Conservation (phyloP, 30 jellyfish, hydroid and myxozoan species). For the Turritopsis dohrnii region DNA sequence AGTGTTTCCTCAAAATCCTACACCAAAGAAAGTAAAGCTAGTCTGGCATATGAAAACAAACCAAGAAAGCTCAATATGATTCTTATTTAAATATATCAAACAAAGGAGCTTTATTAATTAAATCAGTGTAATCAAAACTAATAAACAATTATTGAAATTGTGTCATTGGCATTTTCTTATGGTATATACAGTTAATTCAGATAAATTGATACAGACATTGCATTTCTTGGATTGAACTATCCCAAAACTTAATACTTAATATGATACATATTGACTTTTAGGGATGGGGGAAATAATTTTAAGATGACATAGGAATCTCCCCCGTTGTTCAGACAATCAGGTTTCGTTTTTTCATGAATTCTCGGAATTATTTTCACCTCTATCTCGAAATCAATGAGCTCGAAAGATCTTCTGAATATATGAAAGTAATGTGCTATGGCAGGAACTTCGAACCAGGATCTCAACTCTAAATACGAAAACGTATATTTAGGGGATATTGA, state of each 20-base stretch:
- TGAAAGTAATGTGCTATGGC: constrained; percentile 93
- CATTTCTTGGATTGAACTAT: no score
- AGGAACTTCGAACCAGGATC: constrained; percentile 95
- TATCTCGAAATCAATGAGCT: constrained; percentile 86
- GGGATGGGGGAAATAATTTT: not conserved
- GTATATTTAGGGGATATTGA: not conserved
- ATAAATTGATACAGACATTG: no score
- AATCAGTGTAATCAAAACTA: not conserved
- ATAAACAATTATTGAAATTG: not conserved
- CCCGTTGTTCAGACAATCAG: not conserved
- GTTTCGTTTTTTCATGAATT: not conserved
- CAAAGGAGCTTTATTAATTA: not conserved
- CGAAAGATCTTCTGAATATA: constrained; percentile 85
- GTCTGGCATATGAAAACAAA: not conserved
- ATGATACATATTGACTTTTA: not conserved
- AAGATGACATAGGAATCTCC: constrained; percentile 3
- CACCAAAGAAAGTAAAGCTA: not conserved
- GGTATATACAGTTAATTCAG: no score
- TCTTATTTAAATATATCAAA: not conserved
- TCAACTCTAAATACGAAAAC: constrained; percentile 62
- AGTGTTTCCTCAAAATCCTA: constrained; percentile 90
- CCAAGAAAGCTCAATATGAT: not conserved
- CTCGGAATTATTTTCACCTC: constrained; percentile 70
- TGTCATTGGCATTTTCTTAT: not conserved
- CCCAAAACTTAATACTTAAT: not conserved